These are phyloP conservation scores for Chiloscyllium punctatum DNA, from an alignment of 2,797 vertebrate species.

Conservation along the genomic window DNA sequence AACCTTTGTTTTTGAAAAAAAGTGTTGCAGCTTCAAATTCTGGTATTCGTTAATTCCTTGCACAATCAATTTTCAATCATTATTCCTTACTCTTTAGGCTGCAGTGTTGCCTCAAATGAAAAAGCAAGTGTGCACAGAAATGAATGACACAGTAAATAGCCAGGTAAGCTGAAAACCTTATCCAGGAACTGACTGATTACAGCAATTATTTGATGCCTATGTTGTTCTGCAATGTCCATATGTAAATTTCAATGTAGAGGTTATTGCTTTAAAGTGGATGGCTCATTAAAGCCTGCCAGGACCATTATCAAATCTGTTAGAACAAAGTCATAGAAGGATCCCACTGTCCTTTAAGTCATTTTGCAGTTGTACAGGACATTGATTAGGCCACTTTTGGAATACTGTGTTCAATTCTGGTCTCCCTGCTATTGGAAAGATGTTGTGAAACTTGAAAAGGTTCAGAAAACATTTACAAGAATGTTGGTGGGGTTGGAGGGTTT, in stretches of 20 bases:
- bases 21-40: not conserved
- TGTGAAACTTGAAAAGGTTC: too few species aligned
- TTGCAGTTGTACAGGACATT: too few species aligned
- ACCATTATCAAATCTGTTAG: not conserved
- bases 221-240: not conserved
- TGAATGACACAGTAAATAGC: slow-evolving; percentile 60
- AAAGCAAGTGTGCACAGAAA: slow-evolving; percentile 40
- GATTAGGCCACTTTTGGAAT: too few species aligned
- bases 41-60: not conserved
- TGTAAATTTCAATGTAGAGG: not conserved
- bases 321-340: not conserved
- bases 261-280: not conserved
- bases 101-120: slow-evolving; percentile 56
- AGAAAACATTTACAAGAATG: too few species aligned
- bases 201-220: not conserved
- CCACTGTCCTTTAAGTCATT: not conserved
- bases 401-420: too few species aligned
- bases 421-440: too few species aligned
- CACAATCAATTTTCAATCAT: too few species aligned
- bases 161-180: slow-evolving; percentile 57
- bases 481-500: too few species aligned
- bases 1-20: not conserved
- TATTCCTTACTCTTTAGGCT: slow-evolving; percentile 52
- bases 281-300: not conserved
- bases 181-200: not conserved